Conservation (phyloP, 2,113 vertebrate genomes). For the Willisornis vidua region DNA sequence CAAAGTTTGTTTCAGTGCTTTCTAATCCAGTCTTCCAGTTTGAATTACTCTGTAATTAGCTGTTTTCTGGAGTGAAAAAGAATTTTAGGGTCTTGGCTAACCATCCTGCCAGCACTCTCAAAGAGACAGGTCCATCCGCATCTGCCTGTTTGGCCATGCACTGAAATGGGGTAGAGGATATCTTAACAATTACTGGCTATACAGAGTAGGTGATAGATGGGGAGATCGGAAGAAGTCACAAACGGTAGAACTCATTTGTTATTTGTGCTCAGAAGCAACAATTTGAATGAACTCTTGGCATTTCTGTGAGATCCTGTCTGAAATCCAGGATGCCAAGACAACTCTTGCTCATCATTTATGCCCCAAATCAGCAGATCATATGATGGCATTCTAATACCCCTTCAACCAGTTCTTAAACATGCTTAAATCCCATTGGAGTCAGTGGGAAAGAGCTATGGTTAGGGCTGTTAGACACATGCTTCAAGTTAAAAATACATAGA, state of each 20-base stretch:
- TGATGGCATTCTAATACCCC: neutral
- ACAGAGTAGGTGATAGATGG: neutral
- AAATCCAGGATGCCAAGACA: neutral
- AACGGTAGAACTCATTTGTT: neutral
- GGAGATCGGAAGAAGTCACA: fast-evolving
- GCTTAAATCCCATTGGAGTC: neutral
- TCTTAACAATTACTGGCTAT: neutral
- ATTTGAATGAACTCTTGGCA: neutral
- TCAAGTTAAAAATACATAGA: neutral
- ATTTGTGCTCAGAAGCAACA: neutral
- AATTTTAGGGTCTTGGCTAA: neutral
- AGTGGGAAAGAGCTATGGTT: neutral
- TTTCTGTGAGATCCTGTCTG: neutral
- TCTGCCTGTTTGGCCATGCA: neutral
- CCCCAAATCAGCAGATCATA: neutral
- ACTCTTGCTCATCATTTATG: neutral
- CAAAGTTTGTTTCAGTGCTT: neutral
- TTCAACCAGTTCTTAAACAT: neutral
- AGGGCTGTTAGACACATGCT: neutral
- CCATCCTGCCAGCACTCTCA: neutral
- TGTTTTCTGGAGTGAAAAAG: neutral
- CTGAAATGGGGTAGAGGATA: neutral
- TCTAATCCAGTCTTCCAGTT: neutral
- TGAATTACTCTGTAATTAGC: neutral
- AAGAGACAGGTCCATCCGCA: neutral